Evolutionary conservation across 2,113 vertebrate species (phyloP).

Genomic region (Falco punctatus): DNA sequence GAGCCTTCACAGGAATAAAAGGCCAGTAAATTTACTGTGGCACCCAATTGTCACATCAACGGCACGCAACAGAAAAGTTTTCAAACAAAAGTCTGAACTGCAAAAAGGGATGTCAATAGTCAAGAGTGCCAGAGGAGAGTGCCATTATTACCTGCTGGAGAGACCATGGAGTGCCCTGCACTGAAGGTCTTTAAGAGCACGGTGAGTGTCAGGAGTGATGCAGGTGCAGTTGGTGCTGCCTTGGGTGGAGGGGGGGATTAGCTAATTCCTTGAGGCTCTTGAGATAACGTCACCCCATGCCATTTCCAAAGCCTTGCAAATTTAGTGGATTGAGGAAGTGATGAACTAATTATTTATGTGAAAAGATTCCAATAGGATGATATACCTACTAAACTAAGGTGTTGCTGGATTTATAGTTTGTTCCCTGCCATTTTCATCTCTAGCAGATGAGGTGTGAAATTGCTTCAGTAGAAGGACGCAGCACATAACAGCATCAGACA

Average conservation of each 20-base stretch:
- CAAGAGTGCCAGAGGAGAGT: not conserved
- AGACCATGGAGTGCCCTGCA: not conserved
- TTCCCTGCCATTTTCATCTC: conserved; percentile 55
- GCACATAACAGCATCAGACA: conserved; percentile 15
- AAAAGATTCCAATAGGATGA: conserved; percentile 27
- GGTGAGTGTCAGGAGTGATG: not conserved
- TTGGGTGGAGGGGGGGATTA: not conserved
- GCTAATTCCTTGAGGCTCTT: not conserved
- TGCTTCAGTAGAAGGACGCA: conserved; percentile 33
- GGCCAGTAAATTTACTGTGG: not conserved
- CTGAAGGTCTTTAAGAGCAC: not conserved
- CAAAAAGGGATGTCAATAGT: not conserved
- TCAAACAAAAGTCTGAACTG: not conserved
- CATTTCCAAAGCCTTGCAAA: not conserved
- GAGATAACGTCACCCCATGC: not conserved
- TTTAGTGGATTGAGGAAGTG: not conserved
- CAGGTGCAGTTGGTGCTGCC: not conserved
- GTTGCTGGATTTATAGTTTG: conserved; percentile 60
- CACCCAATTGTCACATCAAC: not conserved
- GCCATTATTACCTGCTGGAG: not conserved
- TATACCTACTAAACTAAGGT: conserved; percentile 13
- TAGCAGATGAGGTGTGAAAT: conserved; percentile 70
- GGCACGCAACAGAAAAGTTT: not conserved
- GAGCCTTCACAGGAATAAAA: not conserved
- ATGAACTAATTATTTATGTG: conserved; percentile 46